Base-by-base conservation (phyloP, 2,888 invertebrate genomes). In the Torymus auratus region DNA sequence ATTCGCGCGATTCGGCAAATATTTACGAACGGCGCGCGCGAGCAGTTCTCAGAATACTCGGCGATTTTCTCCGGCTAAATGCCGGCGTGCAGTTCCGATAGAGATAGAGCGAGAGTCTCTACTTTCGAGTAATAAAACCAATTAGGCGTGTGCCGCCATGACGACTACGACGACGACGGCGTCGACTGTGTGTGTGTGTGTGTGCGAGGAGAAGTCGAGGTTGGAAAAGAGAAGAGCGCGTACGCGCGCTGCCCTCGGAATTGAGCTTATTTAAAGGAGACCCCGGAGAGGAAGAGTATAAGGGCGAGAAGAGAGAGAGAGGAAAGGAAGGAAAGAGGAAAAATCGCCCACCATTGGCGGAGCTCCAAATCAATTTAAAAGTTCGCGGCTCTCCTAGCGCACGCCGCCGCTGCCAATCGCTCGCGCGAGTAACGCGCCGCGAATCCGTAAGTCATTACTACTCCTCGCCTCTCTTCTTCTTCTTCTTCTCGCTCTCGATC, bases 331-430 rank as follows among this genome's bases (percentile, higher is more conserved):
- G 82, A 81, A 78, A 80, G 83, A 84, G 82, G 86, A 88, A 88
- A 71, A 87, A 88, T 89, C 86, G 86, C 83, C 84, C 82, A 83
- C 86, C 84, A 89, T 88, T 90, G 90, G 90, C 90, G 84, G 83
- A 83, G 84, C 85, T 89, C 90, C 90, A 90, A 90, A 90, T 89
- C 89, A 89, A 90, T 90, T 90, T 89, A 88, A 89, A 90, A 90
- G 88, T 89, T 89, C 86, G 85, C 85, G 84, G 84, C 80, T 80
- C 80, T 80, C 41, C 41, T 41, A 41, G 41, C 41, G 41, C 41
- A 41, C 41, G 41, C 7, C 76, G 83, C 81, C 70, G 82, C 84
- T 86, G 86, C 85, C 85, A 86, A 86, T 86, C 85, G 85, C 83
- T 86, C 81, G 83, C 83, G 79, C 81, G 76, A 83, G 82, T 83